phyloP scores from a whole-genome alignment of 2,888 invertebrate species.

The Torymus aiolomorphi region DNA sequence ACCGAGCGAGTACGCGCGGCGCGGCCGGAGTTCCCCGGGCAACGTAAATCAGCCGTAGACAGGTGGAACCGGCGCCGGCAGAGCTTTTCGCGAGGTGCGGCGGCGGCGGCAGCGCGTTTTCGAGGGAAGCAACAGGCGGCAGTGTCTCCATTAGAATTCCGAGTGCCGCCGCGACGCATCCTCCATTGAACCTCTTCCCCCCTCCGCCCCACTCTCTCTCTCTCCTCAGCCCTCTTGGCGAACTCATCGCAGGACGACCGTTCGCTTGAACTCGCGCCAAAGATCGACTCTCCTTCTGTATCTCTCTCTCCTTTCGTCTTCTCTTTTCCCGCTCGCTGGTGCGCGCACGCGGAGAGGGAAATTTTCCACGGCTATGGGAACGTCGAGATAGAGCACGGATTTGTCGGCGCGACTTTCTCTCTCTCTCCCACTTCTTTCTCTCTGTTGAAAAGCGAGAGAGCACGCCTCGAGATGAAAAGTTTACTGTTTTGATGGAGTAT shows the following conservation, averaged over 20 bases:
- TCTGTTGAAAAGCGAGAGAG: background rate
- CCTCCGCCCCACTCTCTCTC: background rate
- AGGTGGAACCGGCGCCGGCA: background rate
- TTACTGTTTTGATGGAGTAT: background rate
- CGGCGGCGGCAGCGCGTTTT: background rate
- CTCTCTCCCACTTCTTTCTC: background rate
- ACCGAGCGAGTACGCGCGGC: too few relatives aligned
- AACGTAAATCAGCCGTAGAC: constrained; percentile 6
- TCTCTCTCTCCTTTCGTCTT: too few relatives aligned
- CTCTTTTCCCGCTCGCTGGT: background rate
- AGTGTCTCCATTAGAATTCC: constrained; percentile 53
- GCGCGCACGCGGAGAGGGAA: background rate
- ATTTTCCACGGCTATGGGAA: background rate
- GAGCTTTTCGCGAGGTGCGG: constrained; percentile 20
- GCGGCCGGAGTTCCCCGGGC: background rate
- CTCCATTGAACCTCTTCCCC: background rate
- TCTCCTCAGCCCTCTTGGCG: background rate
- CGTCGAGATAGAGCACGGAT: constrained; percentile 7
- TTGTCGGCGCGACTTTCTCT: background rate
- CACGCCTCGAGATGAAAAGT: background rate
- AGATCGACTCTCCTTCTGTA: constrained; percentile 1
- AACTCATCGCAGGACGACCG: too few relatives aligned
- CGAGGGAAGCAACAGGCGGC: constrained; percentile 51
- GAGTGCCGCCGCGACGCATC: constrained; percentile 22
- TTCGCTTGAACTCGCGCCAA: constrained; percentile 34